Evolutionary conservation across 2,888 invertebrate species (phyloP), one percentile per base, ranked within the genome.

Genomic region (Scotopteryx bipunctaria): DNA sequence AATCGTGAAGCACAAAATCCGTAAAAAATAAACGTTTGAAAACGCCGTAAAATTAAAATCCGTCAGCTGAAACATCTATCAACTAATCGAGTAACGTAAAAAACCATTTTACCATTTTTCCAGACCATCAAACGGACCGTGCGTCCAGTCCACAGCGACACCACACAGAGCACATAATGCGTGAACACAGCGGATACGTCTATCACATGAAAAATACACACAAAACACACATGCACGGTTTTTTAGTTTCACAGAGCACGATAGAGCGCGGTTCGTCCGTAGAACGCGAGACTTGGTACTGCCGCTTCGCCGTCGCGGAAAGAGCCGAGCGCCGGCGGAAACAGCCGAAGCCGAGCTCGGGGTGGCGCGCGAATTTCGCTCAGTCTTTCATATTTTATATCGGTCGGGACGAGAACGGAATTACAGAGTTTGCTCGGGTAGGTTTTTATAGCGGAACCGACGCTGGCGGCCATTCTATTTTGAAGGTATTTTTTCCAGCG

Each of bases 361-460:
- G 77, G 73, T 67, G 47, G 37, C 38, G 72, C 74, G 78, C 72
- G 79, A 83, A 83, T 82, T 87, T 80, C 68, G 86, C 83, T 78
- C 87, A 80, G 84, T 83, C 86, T 87, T 89, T 89, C 89, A 89
- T 88, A 89, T 89, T 89, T 89, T 88, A 89, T 88, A 88, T 83
- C 81, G 84, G 80, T 78, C 66, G 83, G 83, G 81, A 78, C 78
- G 78, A 67, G 57, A 76, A 77, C 81, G 82, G 83, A 83, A 85
- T 87, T 88, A 86, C 88, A 72, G 83, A 88, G 84, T 86, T 85
- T 84, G 85, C 83, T 85, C 76, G 77, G 85, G 78, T 86, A 74
- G 81, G 81, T 88, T 89, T 88, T 88, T 89, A 86, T 83, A 82
- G 78, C 80, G 76, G 77, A 81, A 80, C 79, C 69, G 76, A 73